A percentile compares a stretch with the other conserved stretches of the same genome.
phyloP scores from a whole-genome alignment of 2,888 invertebrate genomes.

The Pristionchus arcanus region DNA sequence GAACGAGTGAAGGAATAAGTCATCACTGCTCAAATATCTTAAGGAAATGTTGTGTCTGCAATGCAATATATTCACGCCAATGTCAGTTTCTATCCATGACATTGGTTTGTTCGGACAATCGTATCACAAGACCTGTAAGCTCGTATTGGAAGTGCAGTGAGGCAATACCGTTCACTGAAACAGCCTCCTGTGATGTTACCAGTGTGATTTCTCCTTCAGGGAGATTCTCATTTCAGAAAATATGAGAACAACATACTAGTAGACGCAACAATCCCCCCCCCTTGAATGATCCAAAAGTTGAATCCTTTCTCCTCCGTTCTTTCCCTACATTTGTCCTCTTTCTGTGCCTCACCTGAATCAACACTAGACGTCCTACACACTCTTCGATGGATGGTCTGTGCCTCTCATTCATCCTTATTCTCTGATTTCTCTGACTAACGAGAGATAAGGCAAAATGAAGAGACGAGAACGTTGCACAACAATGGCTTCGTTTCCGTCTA shows the following conservation, averaged over 20 bases:
- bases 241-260: no score
- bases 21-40: constrained; percentile 1
- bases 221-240: no score
- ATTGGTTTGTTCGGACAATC: no score
- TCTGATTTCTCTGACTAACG: background rate
- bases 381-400: background rate
- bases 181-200: no score
- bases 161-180: no score
- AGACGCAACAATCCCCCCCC: no score
- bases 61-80: background rate
- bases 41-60: background rate
- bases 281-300: background rate
- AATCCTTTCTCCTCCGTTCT: background rate
- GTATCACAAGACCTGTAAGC: no score
- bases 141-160: no score
- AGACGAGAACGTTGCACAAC: no score
- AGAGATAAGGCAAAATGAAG: no score
- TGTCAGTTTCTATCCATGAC: background rate
- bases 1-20: background rate
- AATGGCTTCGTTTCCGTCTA: background rate
- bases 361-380: constrained; percentile 1
- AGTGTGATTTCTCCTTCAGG: no score
- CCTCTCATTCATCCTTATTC: background rate
- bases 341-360: background rate
- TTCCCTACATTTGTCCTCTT: background rate